phyloP scores from a whole-genome alignment of 2,797 vertebrate species.

The Spinus pinus region DNA sequence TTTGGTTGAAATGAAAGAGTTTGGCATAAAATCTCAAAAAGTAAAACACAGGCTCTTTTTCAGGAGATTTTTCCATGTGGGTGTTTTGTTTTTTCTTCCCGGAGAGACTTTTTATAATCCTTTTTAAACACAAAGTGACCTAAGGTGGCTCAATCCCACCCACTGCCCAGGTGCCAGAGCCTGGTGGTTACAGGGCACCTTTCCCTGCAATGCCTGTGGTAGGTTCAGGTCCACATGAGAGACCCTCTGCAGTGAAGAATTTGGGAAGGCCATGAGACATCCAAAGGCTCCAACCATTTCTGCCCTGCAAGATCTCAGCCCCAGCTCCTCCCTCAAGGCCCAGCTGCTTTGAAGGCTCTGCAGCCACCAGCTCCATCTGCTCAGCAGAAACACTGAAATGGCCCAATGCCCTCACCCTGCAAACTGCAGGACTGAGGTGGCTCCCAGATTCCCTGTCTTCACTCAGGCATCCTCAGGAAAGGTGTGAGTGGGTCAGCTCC shows the following conservation, averaged over 20 bases:
- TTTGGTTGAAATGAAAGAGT: slow-evolving; percentile 49
- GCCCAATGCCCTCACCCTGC: not conserved
- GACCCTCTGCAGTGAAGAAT: not conserved
- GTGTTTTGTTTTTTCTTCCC: not conserved
- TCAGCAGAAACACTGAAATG: not conserved
- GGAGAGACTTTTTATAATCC: not conserved
- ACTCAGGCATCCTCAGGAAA: not conserved
- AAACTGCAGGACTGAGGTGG: not conserved
- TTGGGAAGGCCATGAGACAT: not conserved
- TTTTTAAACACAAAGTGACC: not conserved
- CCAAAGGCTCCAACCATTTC: not conserved
- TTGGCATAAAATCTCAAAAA: slow-evolving; percentile 43
- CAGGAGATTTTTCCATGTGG: slow-evolving; percentile 8
- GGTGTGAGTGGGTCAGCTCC: not conserved
- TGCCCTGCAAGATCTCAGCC: not conserved
- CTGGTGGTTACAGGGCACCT: not conserved
- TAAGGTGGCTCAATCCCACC: not conserved
- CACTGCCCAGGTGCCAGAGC: not conserved
- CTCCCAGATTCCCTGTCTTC: not conserved
- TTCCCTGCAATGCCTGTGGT: not conserved
- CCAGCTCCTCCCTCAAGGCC: not conserved
- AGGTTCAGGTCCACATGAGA: not conserved
- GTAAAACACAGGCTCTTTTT: slow-evolving; percentile 39
- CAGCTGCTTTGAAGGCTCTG: not conserved
- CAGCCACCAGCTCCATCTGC: not conserved